phyloP scores from a whole-genome alignment of 2,888 invertebrate genomes.

The Nebria salina region DNA sequence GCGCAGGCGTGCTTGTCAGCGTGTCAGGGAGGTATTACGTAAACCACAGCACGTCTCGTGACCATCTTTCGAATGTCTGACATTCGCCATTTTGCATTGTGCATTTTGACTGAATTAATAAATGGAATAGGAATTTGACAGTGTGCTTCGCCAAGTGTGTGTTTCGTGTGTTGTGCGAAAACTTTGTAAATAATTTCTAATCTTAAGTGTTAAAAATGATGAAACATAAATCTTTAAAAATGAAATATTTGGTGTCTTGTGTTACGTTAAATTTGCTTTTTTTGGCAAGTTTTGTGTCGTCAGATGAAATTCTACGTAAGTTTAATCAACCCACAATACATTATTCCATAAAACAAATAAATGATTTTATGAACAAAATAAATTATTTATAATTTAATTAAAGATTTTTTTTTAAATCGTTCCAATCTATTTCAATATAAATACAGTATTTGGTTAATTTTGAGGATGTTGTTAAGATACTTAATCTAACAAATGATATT shows the following conservation, averaged over 20 bases:
- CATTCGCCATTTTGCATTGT: slow-evolving; percentile 57
- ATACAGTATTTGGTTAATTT: too few relatives aligned
- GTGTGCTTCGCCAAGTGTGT: slow-evolving; percentile 54
- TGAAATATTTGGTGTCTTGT: slow-evolving; percentile 59
- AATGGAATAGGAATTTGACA: slow-evolving; percentile 54
- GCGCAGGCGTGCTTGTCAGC: slow-evolving; percentile 51
- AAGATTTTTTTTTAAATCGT: too few relatives aligned
- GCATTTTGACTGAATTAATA: slow-evolving; percentile 53
- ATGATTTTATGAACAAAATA: too few relatives aligned
- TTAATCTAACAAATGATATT: too few relatives aligned
- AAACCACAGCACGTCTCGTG: slow-evolving; percentile 56
- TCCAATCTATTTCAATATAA: too few relatives aligned
- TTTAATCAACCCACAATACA: slow-evolving; percentile 25
- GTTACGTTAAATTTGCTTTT: slow-evolving; percentile 56
- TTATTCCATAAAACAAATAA: too few relatives aligned
- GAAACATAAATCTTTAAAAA: slow-evolving; percentile 53
- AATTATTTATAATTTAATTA: too few relatives aligned
- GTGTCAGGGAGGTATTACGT: slow-evolving; percentile 56
- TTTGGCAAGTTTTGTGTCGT: slow-evolving; percentile 56
- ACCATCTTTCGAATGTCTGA: slow-evolving; percentile 56
- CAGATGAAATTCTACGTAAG: slow-evolving; percentile 51
- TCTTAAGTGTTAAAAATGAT: slow-evolving; percentile 29
- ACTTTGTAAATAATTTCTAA: background rate
- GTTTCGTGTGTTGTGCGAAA: slow-evolving; percentile 50
- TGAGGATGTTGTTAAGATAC: too few relatives aligned